phyloP scores from a whole-genome alignment of 2,888 invertebrate species.

The Cheilosia soror region DNA sequence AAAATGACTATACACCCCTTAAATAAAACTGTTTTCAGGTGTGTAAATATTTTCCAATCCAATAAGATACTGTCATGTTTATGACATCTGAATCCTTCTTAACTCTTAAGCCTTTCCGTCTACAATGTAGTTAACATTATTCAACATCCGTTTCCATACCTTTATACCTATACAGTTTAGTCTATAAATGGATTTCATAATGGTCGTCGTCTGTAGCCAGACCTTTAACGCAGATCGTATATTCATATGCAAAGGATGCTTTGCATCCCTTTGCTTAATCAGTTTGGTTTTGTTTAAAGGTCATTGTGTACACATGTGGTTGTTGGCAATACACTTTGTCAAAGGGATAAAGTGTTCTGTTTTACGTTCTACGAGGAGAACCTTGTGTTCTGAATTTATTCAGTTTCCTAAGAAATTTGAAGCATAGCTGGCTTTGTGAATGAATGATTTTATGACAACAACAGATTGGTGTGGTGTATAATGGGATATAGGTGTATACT shows the following conservation, averaged over 20 bases:
- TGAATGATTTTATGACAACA: conserved; percentile 1
- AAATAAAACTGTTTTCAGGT: conserved; percentile 21
- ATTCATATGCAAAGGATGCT: neutral
- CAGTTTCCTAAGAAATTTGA: conserved; percentile 5
- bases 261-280: conserved; percentile 12
- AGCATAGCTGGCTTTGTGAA: neutral
- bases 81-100: conserved; percentile 17
- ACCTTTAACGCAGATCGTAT: neutral
- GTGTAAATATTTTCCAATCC: conserved; percentile 1
- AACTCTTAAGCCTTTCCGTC: neutral
- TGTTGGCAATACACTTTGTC: conserved; percentile 9
- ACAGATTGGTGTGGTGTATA: neutral
- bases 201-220: neutral
- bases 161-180: neutral
- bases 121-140: neutral
- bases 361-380: neutral
- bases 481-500: too few species aligned
- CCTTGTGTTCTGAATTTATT: neutral
- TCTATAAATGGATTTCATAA: neutral
- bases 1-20: conserved; percentile 16
- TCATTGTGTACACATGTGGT: conserved; percentile 1
- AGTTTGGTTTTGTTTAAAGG: conserved; percentile 1
- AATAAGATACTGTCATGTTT: conserved; percentile 8
- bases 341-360: conserved; percentile 1
- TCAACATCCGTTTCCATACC: neutral